Conservation (phyloP, 2,113 vertebrate genomes). For the Catharus minimus region DNA sequence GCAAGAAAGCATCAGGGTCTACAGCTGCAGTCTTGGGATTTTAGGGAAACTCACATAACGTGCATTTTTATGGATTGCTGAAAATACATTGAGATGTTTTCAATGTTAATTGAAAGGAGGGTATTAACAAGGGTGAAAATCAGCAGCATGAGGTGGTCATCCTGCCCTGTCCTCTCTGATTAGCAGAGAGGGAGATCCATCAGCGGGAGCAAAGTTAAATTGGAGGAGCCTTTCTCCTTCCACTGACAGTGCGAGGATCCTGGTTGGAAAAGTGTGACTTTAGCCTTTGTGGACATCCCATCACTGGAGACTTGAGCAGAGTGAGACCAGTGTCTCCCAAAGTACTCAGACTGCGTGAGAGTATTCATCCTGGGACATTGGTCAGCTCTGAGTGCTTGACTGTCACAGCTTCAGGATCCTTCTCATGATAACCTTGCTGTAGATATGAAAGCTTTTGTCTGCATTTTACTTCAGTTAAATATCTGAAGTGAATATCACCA, state of each 20-base stretch:
- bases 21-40: neutral
- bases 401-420: neutral
- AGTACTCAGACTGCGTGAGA: neutral
- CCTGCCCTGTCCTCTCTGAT: neutral
- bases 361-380: neutral
- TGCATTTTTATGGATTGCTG: neutral
- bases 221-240: neutral
- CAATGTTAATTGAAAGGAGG: neutral
- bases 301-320: neutral
- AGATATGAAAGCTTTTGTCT: neutral
- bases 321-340: neutral
- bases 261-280: neutral
- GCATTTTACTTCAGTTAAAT: neutral
- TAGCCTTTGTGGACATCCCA: neutral
- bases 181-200: neutral
- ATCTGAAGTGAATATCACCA: neutral
- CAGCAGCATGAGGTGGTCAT: neutral
- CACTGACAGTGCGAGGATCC: neutral
- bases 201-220: neutral
- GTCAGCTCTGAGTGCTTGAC: neutral
- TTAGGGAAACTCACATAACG: fast-evolving
- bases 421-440: neutral
- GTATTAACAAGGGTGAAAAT: neutral
- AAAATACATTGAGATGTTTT: neutral
- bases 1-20: neutral